These are phyloP conservation scores for Nysson spinosus DNA, from an alignment of 2,888 invertebrate genomes.

Conservation along the genomic window DNA sequence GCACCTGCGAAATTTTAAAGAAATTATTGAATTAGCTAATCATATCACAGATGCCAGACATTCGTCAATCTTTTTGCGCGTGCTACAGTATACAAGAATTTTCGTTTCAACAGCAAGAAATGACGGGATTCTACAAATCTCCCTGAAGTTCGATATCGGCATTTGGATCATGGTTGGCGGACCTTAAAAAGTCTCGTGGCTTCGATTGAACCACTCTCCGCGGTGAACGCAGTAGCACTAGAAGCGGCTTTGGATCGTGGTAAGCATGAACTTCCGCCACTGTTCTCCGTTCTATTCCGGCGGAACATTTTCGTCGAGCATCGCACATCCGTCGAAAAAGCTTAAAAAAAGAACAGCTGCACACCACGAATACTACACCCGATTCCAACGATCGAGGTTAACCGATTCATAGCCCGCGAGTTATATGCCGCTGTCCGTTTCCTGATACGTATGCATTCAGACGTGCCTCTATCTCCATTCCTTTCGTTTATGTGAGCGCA, in stretches of 20 bases:
- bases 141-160: constrained; percentile 47
- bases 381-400: constrained; percentile 9
- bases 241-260: constrained; percentile 40
- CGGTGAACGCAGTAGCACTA: constrained; percentile 18
- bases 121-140: constrained; percentile 36
- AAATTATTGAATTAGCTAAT: not conserved
- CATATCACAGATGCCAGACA: not conserved
- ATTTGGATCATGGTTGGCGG: constrained; percentile 55
- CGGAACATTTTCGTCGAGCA: constrained; percentile 26
- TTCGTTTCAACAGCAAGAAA: constrained; percentile 3
- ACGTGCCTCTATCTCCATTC: not conserved
- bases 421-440: constrained; percentile 1
- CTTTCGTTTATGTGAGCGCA: not conserved
- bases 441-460: constrained; percentile 4
- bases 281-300: constrained; percentile 29
- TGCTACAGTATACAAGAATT: not conserved
- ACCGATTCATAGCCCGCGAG: constrained; percentile 6
- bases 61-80: not conserved
- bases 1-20: too few relatives aligned
- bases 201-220: constrained; percentile 58
- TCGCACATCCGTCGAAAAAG: not conserved
- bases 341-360: too few relatives aligned
- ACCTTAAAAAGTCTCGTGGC: constrained; percentile 47
- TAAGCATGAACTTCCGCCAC: constrained; percentile 45
- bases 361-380: not conserved